Percentiles rank a stretch among this genome's conserved stretches.
phyloP scores from a whole-genome alignment of 2,888 invertebrate genomes.

The Leptinotarsa peninsularis region DNA sequence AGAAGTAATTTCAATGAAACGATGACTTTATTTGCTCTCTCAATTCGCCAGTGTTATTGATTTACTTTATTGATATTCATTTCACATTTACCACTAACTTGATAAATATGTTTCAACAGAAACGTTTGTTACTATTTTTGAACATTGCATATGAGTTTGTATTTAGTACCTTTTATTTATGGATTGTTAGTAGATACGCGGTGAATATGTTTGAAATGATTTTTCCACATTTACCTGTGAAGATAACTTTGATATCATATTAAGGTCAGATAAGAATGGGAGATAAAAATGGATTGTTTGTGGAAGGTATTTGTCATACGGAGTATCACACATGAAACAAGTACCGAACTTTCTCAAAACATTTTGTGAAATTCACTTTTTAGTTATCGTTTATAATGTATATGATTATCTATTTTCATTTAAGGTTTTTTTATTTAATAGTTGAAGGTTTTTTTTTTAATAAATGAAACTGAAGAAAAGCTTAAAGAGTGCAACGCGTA shows the following conservation, averaged over 20 bases:
- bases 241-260: constrained; percentile 15
- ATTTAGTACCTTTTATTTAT: constrained; percentile 1
- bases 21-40: neutral
- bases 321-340: neutral
- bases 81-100: neutral
- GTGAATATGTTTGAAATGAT: neutral
- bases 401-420: too few relatives aligned
- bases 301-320: constrained; percentile 5
- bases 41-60: neutral
- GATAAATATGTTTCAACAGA: neutral
- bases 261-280: constrained; percentile 11
- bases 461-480: too few relatives aligned
- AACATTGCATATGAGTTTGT: neutral
- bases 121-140: constrained; percentile 4
- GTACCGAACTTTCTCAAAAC: too few relatives aligned
- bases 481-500: too few relatives aligned
- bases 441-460: too few relatives aligned
- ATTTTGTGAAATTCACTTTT: too few relatives aligned
- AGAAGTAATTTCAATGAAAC: neutral
- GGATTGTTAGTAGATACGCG: neutral
- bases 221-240: constrained; percentile 8
- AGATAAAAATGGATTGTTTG: constrained; percentile 13
- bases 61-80: neutral
- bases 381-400: too few relatives aligned
- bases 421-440: too few relatives aligned